Conservation (phyloP, 2,113 vertebrate species). For the Grantiella picta region DNA sequence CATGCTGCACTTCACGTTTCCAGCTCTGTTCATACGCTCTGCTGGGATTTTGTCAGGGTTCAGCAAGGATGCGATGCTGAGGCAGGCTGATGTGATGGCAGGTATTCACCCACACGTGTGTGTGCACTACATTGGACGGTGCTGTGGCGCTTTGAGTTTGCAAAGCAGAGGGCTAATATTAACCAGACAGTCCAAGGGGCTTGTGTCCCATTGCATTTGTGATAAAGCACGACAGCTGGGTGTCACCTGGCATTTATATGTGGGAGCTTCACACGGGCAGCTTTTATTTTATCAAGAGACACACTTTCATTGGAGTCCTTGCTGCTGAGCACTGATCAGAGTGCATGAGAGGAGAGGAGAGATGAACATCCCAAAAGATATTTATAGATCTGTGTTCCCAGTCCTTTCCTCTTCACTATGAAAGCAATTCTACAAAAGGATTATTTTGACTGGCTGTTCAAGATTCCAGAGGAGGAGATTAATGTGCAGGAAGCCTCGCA, state of each 20-base stretch:
- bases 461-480: constrained; percentile 42
- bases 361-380: neutral
- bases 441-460: constrained; percentile 28
- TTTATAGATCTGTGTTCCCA: neutral
- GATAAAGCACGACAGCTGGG: neutral
- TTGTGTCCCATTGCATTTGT: neutral
- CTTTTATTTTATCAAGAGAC: neutral
- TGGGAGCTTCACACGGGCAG: neutral
- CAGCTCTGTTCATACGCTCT: neutral
- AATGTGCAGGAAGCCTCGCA: neutral
- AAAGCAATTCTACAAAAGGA: neutral
- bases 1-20: neutral
- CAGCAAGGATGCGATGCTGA: neutral
- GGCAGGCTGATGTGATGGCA: accelerated
- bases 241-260: neutral
- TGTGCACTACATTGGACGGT: neutral
- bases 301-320: neutral
- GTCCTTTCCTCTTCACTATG: neutral
- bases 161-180: neutral
- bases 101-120: neutral
- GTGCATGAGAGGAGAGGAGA: neutral
- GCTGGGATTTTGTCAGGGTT: neutral
- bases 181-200: neutral
- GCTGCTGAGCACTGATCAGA: neutral
- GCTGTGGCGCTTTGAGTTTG: neutral